Base-by-base conservation (phyloP, 1,140 invertebrate species). In the Panagrolaimus sp. region DNA sequence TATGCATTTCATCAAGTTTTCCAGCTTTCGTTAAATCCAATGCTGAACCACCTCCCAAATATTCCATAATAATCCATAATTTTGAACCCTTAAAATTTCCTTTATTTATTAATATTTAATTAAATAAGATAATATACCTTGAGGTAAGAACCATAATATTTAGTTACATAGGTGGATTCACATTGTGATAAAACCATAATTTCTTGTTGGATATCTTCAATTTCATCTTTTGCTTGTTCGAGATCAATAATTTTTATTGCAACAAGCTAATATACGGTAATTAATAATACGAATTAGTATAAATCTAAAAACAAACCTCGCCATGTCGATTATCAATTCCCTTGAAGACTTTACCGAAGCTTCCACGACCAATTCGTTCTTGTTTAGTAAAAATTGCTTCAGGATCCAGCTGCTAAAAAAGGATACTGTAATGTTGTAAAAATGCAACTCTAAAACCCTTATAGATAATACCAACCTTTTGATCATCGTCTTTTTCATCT, bases 11-110 rank as follows among this genome's bases (percentile, higher is more conserved):
- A 84, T 98, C 93, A 85, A 99, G 96, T 81, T 90, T 91, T 70
- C 95, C 96, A 46, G 94, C 94, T 86, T 98, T 98, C 92, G 98
- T 98, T 73, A 99, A 87, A 87, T 99, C 96, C 83, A 98, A 86
- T 63, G 95, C 96, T 24, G 96, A 98, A 62, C 96, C 96, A 88
- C 89, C 96, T 67, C 96, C 96, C 82, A 99, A 87, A 85, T 98
- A 98, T 86, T 99, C 96, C 96, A 99, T 99, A 78, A 99, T 97
- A 83, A 99, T 99, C 96, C 96, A 99, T 89, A 99, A 86, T 86
- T 99, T 99, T 73, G 95, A 96, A 76, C 93, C 95, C 92, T 95
- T 84, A 43, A 88, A 87, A 77, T 83, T 84, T 38, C 44, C 38
- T 21, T 14, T n/a, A n/a, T 12, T 17, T 1, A 38, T 26, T 12